Base-by-base conservation (phyloP, 2,797 vertebrate species). In the Ispidina lecontei region DNA sequence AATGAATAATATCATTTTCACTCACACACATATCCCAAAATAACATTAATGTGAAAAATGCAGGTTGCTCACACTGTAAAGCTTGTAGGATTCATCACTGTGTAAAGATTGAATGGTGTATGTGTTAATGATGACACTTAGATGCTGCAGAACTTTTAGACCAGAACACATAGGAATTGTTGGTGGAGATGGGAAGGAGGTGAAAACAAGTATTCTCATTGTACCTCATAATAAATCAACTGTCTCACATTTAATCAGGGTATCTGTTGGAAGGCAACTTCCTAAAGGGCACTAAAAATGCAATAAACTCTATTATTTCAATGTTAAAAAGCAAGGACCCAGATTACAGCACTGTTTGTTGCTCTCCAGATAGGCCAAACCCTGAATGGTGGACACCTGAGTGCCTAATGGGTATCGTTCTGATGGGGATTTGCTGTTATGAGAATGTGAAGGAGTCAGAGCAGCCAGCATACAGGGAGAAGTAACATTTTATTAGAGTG, bases 181-280 rank as follows among this genome's bases (percentile, higher is more conserved):
- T 39, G 49, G 51, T 89, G 82, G 87, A 91, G 65, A 89, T 1
- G 2, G 59, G 44, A 91, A 91, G 72, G 55, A 83, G 37, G 52
- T 70, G 75, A 89, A 90, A 94, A 94, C 78, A 89, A 91, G 37
- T 73, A 72, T 85, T 87, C 52, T 67, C 18, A 22, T 91, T 84
- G 56, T 81, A 33, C 60, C 44, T 93, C 33, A 12, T 87, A 90
- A 84, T 85, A 94, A 90, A 94, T 93, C 87, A 94, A 70, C 59
- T 72, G 28, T 26, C 47, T 87, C 67, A 54, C 35, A 56, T 78
- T 80, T 85, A 81, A 87, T 64, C 41, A 43, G 22, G 39, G 11
- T 89, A 49, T 94, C 26, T 58, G 56, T 58, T 63, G 31, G 69
- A 90, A 81, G 21, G 10, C 63, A 77, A 22, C 49, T 86, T 86